Percentiles rank a stretch among this genome's conserved stretches.
phyloP scores from a whole-genome alignment of 2,797 vertebrate species.

The Meriones psammophilus region DNA sequence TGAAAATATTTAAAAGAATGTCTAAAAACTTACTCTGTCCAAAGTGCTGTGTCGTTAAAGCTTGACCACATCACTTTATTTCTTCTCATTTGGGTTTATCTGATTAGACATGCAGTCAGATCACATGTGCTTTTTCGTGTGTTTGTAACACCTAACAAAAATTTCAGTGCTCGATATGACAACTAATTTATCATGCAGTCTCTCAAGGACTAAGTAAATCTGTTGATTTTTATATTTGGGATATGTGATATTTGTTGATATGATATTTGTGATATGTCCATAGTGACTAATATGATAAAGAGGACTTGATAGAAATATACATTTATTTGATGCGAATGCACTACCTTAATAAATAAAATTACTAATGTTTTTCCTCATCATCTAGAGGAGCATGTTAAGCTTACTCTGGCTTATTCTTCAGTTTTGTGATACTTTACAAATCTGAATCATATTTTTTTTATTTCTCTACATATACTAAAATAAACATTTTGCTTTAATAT shows the following conservation, averaged over 20 bases:
- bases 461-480: conserved; percentile 47
- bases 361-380: neutral
- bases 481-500: conserved; percentile 68
- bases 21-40: neutral
- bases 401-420: conserved; percentile 18
- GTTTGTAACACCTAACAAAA: conserved; percentile 37
- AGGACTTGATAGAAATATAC: conserved; percentile 1
- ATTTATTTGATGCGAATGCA: conserved; percentile 42
- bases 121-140: conserved; percentile 28
- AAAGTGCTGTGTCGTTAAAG: neutral
- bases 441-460: neutral
- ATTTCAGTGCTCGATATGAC: conserved; percentile 27
- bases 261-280: neutral
- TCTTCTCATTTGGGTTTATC: conserved; percentile 14
- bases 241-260: conserved; percentile 21
- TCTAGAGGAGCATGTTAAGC: conserved; percentile 32
- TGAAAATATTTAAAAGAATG: conserved; percentile 41
- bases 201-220: conserved; percentile 38
- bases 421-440: conserved; percentile 57
- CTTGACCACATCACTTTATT: conserved; percentile 27
- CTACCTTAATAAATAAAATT: conserved; percentile 49
- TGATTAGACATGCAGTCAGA: neutral
- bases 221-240: conserved; percentile 54
- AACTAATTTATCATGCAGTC: conserved; percentile 31
- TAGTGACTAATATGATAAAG: conserved; percentile 16